Evolutionary conservation across 2,888 invertebrate genomes (phyloP).

Genomic region (Parnassius apollo): DNA sequence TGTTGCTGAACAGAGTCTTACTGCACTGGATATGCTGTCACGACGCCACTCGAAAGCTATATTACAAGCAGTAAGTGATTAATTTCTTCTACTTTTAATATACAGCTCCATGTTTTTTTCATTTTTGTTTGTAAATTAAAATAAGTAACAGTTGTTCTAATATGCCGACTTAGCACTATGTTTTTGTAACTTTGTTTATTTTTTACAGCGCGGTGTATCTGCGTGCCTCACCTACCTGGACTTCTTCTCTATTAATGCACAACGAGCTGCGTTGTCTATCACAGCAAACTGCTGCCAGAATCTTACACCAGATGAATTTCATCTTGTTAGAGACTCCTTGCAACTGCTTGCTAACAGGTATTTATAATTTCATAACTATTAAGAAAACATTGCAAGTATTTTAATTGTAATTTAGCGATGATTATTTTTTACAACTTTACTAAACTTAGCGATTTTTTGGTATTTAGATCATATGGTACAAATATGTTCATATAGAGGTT

Average conservation of each 20-base stretch:
- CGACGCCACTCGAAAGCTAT: conserved; percentile 98
- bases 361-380: not conserved
- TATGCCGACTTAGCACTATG: not conserved
- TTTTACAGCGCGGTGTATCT: conserved; percentile 92
- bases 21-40: conserved; percentile 98
- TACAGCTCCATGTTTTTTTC: not conserved
- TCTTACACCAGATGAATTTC: conserved; percentile 96
- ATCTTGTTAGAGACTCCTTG: conserved; percentile 93
- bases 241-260: conserved; percentile 99
- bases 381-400: too few species aligned
- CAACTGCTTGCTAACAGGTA: conserved; percentile 88
- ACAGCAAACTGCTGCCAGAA: conserved; percentile 99
- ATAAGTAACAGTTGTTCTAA: not conserved
- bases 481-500: too few species aligned
- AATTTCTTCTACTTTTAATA: not conserved
- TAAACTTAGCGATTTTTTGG: too few species aligned
- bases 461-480: too few species aligned
- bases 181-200: not conserved
- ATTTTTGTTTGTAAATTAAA: not conserved
- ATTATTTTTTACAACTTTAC: too few species aligned
- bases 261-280: conserved; percentile 96
- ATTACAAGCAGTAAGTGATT: conserved; percentile 89
- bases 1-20: conserved; percentile 98
- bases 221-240: conserved; percentile 98
- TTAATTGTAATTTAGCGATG: too few species aligned